Evolutionary conservation across 37 sponge, comb jelly and placozoan species (phyloP), one percentile per base, ranked within the genome.

Genomic region (Ianthella basta): DNA sequence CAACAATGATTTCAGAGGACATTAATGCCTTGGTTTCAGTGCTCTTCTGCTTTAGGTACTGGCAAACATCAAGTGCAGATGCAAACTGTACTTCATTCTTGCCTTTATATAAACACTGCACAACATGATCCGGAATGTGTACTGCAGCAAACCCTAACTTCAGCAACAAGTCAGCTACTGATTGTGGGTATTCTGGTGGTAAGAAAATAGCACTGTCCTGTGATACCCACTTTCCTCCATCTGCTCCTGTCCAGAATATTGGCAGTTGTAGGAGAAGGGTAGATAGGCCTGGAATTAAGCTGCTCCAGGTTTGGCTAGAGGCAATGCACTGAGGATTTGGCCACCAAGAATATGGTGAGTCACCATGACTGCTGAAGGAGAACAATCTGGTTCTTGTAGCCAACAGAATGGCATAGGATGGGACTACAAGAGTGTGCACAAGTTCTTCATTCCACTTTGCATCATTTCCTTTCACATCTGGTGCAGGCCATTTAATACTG

Each of bases 401-500:
- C 34, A 93, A 55, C 19, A 93, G 66, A n/a, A 93, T 10, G 27
- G 88, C 75, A 78, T 93, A 93, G 8, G 78, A 44, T 66, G 90
- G 87, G 18, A 84, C 56, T 21, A 89, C 60, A 19, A 89, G 59
- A 0, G 53, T 39, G 16, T 53, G 32, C 0, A 89, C 75, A 23
- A 95, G 87, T 24, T 59, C 55, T 65, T 87, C 16, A 63, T 95
- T 95, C 91, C 92, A 95, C 61, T 83, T 44, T 30, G 96, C 92
- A 67, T 89, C 90, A 15, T 80, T 82, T 19, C 89, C 82, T 60
- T 87, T 81, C 15, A 88, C 89, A 64, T 95, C 96, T 82, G 61
- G 72, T 37, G 80, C 33, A 25, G 96, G 96, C 96, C 96, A 95
- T 69, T 92, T 92, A 41, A 95, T 86, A 66, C 84, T 85, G 2